These are phyloP conservation scores for Siderastrea radians DNA, from an alignment of 92 coral and sea anemone species.

Conservation along the genomic window DNA sequence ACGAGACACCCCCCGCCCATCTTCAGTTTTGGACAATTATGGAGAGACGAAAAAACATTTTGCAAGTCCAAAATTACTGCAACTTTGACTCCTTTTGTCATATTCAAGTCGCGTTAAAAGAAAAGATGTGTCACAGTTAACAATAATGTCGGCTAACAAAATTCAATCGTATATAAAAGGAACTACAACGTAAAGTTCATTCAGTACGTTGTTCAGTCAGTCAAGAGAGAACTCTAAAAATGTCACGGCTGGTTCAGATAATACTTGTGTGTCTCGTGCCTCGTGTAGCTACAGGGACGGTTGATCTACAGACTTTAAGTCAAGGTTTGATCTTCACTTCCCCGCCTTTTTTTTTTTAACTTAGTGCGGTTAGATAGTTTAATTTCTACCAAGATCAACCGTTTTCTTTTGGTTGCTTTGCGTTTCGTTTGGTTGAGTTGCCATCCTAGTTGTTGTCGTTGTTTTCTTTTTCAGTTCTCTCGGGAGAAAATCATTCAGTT, in stretches of 20 bases:
- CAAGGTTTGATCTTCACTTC: slow-evolving; percentile 2
- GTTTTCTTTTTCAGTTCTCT: no score
- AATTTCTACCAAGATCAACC: no score
- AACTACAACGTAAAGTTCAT: neutral
- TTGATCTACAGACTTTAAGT: neutral
- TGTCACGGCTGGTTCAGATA: neutral
- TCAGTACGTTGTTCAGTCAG: neutral
- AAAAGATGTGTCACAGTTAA: neutral
- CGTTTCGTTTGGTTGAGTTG: no score
- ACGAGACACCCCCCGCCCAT: no score
- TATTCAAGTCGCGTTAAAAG: no score
- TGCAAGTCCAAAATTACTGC: no score
- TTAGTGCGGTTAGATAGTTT: neutral
- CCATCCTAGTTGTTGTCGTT: no score
- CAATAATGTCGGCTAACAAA: neutral
- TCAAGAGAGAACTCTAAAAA: neutral
- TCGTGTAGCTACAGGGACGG: neutral
- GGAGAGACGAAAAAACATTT: no score
- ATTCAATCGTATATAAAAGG: neutral
- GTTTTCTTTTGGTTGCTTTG: no score
- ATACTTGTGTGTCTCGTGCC: neutral
- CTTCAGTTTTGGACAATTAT: no score
- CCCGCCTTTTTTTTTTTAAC: neutral
- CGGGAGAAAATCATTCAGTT: no score
- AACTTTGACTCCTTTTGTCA: no score